Evolutionary conservation across 2,113 vertebrate genomes (phyloP), one percentile per base, ranked within the genome.

Genomic region (Coracopsis vasa): DNA sequence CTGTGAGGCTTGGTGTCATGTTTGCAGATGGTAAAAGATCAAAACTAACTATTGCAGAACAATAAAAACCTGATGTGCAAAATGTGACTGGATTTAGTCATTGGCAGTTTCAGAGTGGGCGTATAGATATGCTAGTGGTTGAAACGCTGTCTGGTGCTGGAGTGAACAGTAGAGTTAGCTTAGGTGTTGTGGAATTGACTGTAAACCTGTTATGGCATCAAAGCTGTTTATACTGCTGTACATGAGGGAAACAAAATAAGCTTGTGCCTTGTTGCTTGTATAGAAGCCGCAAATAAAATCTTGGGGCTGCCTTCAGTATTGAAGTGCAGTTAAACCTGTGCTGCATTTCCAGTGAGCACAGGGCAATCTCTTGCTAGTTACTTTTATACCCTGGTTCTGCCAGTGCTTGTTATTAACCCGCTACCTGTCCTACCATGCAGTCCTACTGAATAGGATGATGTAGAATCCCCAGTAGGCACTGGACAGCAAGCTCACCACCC

Each of bases 71-170:
- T 27, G 97, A 98, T 97, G 98, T 99, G 98, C 98, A 99, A 88
- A 99, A 98, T 94, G 98, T 98, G 98, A 98, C 98, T 94, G 98
- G 99, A 97, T 98, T 99, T 90, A 98, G 98, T 92, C 98, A 97
- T 51, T 98, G 99, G 86, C 98, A 98, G 71, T 99, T 99, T 96
- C 98, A 98, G 92, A 98, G 98, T 70, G 95, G 97, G 92, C 94
- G 97, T 44, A 50, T 93, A 82, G 98, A 98, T 95, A 91, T 95
- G 97, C 97, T 84, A 98, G 96, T 91, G 97, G 98, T 98, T 86
- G 97, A 97, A 80, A 95, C 97, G 7, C 96, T 98, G 21, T 96
- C 98, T 97, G 98, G 86, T 93, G 94, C 98, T 89, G 98, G 97
- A 69, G 96, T 96, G 93, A 97, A 96, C 95, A 97, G 92, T 18